Evolutionary conservation across 2,888 invertebrate genomes (phyloP).

Genomic region (Eledone cirrhosa): DNA sequence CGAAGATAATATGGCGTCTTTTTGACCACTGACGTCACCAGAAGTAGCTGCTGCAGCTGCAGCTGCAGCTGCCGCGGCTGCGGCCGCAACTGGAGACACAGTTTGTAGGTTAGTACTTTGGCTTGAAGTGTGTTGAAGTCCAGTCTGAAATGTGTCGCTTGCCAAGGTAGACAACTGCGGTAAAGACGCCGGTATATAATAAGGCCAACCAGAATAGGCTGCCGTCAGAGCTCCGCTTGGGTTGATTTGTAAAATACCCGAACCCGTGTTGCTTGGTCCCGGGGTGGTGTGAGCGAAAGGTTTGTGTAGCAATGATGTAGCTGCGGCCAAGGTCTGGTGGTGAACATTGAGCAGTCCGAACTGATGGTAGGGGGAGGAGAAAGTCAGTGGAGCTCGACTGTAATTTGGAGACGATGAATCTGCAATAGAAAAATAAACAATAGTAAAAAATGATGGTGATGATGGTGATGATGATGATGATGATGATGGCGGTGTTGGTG

Average conservation of each 20-base stretch:
- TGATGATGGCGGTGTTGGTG: too few species aligned
- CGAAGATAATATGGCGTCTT: constrained; percentile 83
- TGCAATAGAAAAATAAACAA: background rate
- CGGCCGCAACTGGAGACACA: constrained; percentile 4
- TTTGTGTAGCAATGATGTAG: constrained; percentile 34
- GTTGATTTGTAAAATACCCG: constrained; percentile 28
- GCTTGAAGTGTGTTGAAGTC: background rate
- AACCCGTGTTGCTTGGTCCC: constrained; percentile 25
- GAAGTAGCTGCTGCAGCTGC: constrained; percentile 77
- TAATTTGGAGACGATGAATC: constrained; percentile 10
- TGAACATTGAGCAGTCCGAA: constrained; percentile 34
- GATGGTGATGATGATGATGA: too few species aligned
- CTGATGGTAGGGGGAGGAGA: constrained; percentile 32
- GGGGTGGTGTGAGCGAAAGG: constrained; percentile 34
- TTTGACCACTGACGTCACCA: constrained; percentile 69
- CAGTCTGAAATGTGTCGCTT: background rate
- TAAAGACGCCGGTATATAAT: constrained; percentile 19
- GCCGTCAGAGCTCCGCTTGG: constrained; percentile 22
- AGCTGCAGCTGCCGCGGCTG: constrained; percentile 3
- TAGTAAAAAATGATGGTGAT: too few species aligned
- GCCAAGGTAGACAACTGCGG: constrained; percentile 25
- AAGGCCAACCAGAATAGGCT: constrained; percentile 31
- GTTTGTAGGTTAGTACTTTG: background rate
- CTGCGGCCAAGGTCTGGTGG: constrained; percentile 36
- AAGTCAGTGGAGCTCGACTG: constrained; percentile 12